Base-by-base conservation (phyloP, 1,140 invertebrate species). In the Manduca sexta region DNA sequence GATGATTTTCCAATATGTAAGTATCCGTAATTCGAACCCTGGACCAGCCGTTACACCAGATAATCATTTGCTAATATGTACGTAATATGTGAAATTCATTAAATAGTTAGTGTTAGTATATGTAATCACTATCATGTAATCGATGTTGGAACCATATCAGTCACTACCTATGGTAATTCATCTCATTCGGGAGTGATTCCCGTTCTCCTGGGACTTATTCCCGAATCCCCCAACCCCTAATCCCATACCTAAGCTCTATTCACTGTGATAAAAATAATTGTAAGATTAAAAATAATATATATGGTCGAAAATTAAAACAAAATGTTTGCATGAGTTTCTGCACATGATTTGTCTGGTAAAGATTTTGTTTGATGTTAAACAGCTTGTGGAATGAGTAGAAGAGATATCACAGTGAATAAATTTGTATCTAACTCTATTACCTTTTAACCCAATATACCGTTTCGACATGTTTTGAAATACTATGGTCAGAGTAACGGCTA, bases 241-340 rank as follows among this genome's bases (percentile, higher is more conserved):
- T 15, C 35, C 35, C 54, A 62, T 55, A 62, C 60, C 54, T 71
- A 66, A 62, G 56, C 52, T 73, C 56, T 63, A 58, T 77, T 77
- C 74, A 74, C 71, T 77, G 71, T 77, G 74, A 77, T 73, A 73
- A 64, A 53, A 43, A 50, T 61, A 64, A 56, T 61, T 49, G 31
- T 52, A 56, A 42, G 47, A 41, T 43, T 49, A 33, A 45, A 42
- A 48, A 44, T 35, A 41, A 46, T 45, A 42, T 46, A 29, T 41
- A 41, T 53, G 41, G 13, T 44, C 15, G 14, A 50, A 42, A 49
- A 42, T 42, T 21, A 39, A 45, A 44, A 46, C 34, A 46, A 46
- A 41, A 42, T n/a, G 39, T 47, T 41, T 52, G 26, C 40, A 49
- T 48, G n/a, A n/a, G n/a, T n/a, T n/a, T n/a, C n/a, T n/a, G n/a